Evolutionary conservation across 2,797 vertebrate genomes (phyloP), one percentile per base, ranked within the genome.

Genomic region (Aselliscus stoliczkanus): DNA sequence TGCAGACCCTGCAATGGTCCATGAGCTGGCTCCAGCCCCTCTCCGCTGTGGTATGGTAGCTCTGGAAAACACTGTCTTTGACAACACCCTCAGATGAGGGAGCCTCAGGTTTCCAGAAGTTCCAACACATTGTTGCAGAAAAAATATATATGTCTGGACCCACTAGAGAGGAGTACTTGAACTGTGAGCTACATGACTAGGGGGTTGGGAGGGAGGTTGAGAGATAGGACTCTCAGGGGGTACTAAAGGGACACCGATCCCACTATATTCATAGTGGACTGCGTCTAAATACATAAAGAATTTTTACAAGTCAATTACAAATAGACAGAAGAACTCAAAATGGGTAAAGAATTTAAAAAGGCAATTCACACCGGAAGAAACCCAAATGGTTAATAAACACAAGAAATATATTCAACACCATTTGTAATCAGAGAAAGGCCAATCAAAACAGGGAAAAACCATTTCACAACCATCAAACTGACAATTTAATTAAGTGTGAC

Each of bases 381-480:
- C 1, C 23, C 56, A 64, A 83, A 83, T 34, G 34, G 29, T 56
- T 54, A 93, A 87, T 52, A 87, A 70, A 93, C 64, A 69, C 12
- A 50, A n/a, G 42, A 69, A 70, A 86, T 60, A 77, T 25, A 70
- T 79, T 39, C 52, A 86, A 52, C 2, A n/a, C 9, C 21, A 86
- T 69, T 31, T 79, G 20, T 77, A 69, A 77, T 85, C 52, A 79
- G 39, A 70, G 20, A 79, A 79, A 79, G 20, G 7, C 20, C 52
- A 37, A 62, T 86, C 62, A 86, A 86, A 93, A 93, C 39, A 92
- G 50, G 69, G 23, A 72, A 91, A 93, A 93, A 84, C 18, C 34
- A 79, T 69, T 85, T 92, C 50, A 77, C 39, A 85, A 67, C 25
- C 18, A 67, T 58, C 60, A 92, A 69, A 85, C 1, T 47, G 39